Evolutionary conservation across 2,797 vertebrate species (phyloP).

Genomic region (Micropoecilia bifurca): DNA sequence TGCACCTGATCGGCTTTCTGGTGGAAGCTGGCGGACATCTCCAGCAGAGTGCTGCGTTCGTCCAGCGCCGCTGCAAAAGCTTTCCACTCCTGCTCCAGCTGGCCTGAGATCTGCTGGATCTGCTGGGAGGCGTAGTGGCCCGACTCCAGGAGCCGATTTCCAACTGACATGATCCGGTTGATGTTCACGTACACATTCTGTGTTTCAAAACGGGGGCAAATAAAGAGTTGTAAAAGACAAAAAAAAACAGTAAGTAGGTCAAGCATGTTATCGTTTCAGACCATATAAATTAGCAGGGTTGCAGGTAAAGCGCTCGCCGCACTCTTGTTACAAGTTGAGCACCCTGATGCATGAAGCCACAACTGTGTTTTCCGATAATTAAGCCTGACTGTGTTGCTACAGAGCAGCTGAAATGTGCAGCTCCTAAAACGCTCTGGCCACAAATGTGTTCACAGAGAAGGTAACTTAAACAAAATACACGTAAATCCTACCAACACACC

Average conservation of each 20-base stretch:
- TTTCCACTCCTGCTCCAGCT: conserved; percentile 99
- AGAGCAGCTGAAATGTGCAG: conserved; percentile 22
- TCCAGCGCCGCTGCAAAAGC: conserved; percentile 97
- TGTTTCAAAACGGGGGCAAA: conserved; percentile 5
- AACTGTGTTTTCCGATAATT: background rate
- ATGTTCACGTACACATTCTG: conserved; percentile 99
- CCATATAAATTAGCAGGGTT: conserved; percentile 15
- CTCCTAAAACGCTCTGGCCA: conserved; percentile 15
- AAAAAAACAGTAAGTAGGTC: background rate
- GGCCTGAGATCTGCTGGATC: conserved; percentile 96
- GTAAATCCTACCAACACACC: conserved; percentile 19
- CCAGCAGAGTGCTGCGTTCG: conserved; percentile 95
- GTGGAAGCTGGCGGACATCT: conserved; percentile 98
- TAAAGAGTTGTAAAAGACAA: background rate
- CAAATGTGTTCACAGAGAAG: conserved; percentile 10
- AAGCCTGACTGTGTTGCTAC: conserved; percentile 3
- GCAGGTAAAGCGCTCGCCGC: background rate
- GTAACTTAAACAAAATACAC: conserved; percentile 10
- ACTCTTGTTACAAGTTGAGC: conserved; percentile 11
- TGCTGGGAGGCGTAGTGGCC: conserved; percentile 98
- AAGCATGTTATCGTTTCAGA: conserved; percentile 7
- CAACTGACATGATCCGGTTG: conserved; percentile 98
- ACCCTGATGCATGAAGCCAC: conserved; percentile 18
- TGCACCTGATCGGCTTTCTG: conserved; percentile 97
- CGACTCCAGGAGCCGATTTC: conserved; percentile 94